Evolutionary conservation across 1,140 invertebrate species (phyloP).

Genomic region (Idris sp.): DNA sequence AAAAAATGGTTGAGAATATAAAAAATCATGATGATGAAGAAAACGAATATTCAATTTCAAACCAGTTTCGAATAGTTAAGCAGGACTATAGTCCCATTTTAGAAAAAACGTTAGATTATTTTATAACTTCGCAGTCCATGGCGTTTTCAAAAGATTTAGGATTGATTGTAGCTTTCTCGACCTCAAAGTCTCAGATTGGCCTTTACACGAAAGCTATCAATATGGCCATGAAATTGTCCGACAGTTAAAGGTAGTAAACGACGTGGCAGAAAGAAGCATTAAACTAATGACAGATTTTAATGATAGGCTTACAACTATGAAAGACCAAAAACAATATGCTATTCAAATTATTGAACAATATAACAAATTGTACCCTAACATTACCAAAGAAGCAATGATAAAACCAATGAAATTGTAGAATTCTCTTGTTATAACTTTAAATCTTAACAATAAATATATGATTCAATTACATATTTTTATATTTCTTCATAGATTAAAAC

Average conservation of each 20-base stretch:
- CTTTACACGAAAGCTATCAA: constrained; percentile 39
- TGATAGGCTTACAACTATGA: constrained; percentile 27
- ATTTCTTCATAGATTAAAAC: no score
- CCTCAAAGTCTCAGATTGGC: constrained; percentile 32
- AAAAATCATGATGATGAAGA: constrained; percentile 11
- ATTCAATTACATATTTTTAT: no score
- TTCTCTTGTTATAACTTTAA: no score
- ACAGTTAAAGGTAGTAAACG: constrained; percentile 52
- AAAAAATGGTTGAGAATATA: constrained; percentile 24
- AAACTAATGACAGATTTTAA: constrained; percentile 55
- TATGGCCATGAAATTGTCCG: constrained; percentile 48
- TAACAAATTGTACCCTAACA: constrained; percentile 28
- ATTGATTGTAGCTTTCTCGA: constrained; percentile 23
- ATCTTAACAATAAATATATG: no score
- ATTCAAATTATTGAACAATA: constrained; percentile 52
- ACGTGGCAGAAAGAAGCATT: constrained; percentile 55
- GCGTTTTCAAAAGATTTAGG: constrained; percentile 47
- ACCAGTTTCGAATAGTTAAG: constrained; percentile 3
- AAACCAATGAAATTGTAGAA: constrained; percentile 20
- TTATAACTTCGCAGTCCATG: constrained; percentile 47
- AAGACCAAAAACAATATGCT: constrained; percentile 58
- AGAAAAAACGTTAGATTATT: constrained; percentile 47
- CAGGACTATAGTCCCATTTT: constrained; percentile 5
- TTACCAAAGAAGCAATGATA: constrained; percentile 23
- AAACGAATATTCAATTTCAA: constrained; percentile 8